phyloP scores from a whole-genome alignment of 1,140 invertebrate genomes.

The Drosophila setifemur region DNA sequence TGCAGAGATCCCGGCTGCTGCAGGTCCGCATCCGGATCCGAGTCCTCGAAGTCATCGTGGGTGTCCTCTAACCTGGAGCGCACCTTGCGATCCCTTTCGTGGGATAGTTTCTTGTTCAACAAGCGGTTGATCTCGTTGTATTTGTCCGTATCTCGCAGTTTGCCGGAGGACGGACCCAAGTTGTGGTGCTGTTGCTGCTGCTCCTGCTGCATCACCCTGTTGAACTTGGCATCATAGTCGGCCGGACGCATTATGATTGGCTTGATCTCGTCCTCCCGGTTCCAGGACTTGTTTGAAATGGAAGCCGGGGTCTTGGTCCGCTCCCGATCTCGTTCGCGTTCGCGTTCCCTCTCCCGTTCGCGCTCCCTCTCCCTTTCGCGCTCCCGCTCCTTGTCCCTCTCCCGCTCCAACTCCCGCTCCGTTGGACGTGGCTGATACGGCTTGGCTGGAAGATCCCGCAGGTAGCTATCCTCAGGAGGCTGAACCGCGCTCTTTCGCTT shows the following conservation, averaged over 20 bases:
- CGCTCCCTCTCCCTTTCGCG: constrained; percentile 16
- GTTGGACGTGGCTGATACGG: constrained; percentile 66
- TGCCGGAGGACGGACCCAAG: not conserved
- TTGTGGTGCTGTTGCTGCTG: constrained; percentile 12
- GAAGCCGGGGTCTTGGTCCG: constrained; percentile 60
- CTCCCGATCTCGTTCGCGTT: constrained; percentile 31
- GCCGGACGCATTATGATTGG: constrained; percentile 75
- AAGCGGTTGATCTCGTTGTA: constrained; percentile 76
- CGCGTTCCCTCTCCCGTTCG: constrained; percentile 37
- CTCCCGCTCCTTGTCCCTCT: constrained; percentile 26
- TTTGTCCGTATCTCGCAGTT: constrained; percentile 67
- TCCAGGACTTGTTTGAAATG: constrained; percentile 56
- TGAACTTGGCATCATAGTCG: constrained; percentile 80
- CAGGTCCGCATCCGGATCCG: constrained; percentile 51
- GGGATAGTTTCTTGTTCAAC: constrained; percentile 70
- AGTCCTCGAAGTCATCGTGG: constrained; percentile 65
- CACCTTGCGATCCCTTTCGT: constrained; percentile 38
- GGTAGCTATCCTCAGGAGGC: constrained; percentile 77
- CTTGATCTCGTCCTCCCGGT: constrained; percentile 76
- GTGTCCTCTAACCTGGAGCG: constrained; percentile 51
- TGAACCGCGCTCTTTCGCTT: constrained; percentile 75
- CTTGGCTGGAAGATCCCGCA: constrained; percentile 73
- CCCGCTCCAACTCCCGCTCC: constrained; percentile 37
- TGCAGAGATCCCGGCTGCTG: constrained; percentile 7
- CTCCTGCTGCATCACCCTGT: constrained; percentile 72